phyloP scores from a whole-genome alignment of 1,140 invertebrate species.

The Anastatus disparis region DNA sequence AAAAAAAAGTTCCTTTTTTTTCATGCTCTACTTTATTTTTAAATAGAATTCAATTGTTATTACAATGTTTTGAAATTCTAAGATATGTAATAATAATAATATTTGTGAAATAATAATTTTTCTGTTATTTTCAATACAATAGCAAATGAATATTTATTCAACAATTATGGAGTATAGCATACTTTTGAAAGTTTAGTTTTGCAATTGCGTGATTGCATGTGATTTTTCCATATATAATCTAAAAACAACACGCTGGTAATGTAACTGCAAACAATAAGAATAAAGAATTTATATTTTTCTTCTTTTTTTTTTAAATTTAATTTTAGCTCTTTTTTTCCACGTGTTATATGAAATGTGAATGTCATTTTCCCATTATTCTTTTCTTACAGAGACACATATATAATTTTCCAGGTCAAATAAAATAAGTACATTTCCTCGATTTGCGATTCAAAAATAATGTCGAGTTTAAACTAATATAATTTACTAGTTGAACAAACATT shows the following conservation, averaged over 20 bases:
- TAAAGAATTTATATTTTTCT: not conserved
- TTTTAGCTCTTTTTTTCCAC: constrained; percentile 6
- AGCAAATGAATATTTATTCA: not conserved
- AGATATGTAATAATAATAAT: too few species aligned
- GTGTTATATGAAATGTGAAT: constrained; percentile 23
- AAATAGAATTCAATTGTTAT: too few species aligned
- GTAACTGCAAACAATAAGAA: constrained; percentile 9
- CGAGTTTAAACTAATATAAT: too few species aligned
- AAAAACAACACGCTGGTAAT: constrained; percentile 8
- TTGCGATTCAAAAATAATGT: constrained; percentile 21
- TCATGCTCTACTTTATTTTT: too few species aligned
- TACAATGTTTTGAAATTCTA: too few species aligned
- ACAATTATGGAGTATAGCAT: not conserved
- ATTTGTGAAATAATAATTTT: not conserved
- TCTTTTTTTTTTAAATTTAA: constrained; percentile 13
- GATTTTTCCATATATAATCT: not conserved
- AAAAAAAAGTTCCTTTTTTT: too few species aligned
- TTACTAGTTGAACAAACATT: constrained; percentile 6
- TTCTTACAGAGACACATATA: not conserved
- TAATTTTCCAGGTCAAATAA: constrained; percentile 20
- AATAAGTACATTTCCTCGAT: constrained; percentile 21
- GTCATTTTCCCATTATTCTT: constrained; percentile 35
- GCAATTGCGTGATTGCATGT: not conserved
- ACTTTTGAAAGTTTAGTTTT: not conserved
- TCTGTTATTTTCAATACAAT: not conserved